Evolutionary conservation across 2,113 vertebrate species (phyloP).

Genomic region (Empidonax traillii): DNA sequence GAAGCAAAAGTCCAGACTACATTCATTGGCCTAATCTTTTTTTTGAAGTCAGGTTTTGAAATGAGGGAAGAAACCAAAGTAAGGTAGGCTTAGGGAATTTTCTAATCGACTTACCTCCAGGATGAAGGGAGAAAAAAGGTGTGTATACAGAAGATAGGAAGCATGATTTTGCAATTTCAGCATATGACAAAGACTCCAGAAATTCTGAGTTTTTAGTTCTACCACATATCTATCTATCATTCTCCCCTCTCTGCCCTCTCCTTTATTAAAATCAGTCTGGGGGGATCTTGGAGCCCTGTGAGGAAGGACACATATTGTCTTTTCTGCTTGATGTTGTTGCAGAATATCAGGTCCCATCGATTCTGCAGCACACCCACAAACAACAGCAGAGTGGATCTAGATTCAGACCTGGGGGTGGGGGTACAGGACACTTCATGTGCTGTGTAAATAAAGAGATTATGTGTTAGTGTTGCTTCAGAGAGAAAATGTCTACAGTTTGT

Average conservation of each 20-base stretch:
- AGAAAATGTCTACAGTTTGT: not conserved
- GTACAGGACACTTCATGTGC: not conserved
- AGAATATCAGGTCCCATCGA: not conserved
- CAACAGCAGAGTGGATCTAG: not conserved
- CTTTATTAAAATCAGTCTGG: not conserved
- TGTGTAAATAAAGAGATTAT: not conserved
- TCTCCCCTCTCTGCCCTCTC: not conserved
- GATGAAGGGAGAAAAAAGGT: not conserved
- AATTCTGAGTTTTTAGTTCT: not conserved
- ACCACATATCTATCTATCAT: not conserved
- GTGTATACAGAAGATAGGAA: not conserved
- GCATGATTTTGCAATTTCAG: not conserved
- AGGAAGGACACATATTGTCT: not conserved
- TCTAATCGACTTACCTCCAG: not conserved
- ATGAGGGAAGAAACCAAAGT: not conserved
- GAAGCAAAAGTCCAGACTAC: not conserved
- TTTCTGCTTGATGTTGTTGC: not conserved
- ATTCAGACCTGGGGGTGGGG: not conserved
- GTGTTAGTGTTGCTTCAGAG: not conserved
- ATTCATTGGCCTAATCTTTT: not conserved
- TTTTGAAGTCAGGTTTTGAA: not conserved
- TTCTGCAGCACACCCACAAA: not conserved
- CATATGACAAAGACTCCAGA: not conserved
- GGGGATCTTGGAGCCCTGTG: not conserved
- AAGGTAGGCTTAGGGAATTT: not conserved